A percentile compares a stretch with the other conserved stretches of the same genome.
These are phyloP conservation scores for Macaria notata DNA, from an alignment of 2,888 invertebrate genomes.

Conservation along the genomic window DNA sequence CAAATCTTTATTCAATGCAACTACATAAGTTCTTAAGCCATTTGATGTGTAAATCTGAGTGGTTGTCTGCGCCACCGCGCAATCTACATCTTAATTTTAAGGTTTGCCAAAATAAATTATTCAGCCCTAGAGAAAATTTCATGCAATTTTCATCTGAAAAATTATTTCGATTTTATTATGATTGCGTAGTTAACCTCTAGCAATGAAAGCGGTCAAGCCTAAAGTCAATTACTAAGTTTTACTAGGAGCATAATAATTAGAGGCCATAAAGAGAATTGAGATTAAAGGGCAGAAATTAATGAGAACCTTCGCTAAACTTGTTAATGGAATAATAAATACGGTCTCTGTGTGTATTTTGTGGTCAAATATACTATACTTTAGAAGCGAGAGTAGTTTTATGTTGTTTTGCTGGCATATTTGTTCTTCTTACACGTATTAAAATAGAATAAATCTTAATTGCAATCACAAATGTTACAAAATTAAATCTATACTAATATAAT, in stretches of 20 bases:
- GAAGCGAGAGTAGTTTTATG: too few relatives aligned
- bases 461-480: too few relatives aligned
- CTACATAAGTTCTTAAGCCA: conserved; percentile 5
- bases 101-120: conserved; percentile 13
- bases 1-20: neutral
- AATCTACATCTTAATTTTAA: conserved; percentile 18
- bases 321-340: conserved; percentile 11
- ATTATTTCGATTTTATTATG: neutral
- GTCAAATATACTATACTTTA: too few relatives aligned
- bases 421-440: too few relatives aligned
- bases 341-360: neutral
- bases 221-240: neutral
- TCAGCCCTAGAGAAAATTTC: neutral
- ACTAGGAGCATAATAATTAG: conserved; percentile 5
- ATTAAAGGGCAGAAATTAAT: conserved; percentile 23
- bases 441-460: too few relatives aligned
- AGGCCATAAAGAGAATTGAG: conserved; percentile 17
- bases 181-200: conserved; percentile 14
- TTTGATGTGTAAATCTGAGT: conserved; percentile 15
- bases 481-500: too few relatives aligned
- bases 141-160: neutral
- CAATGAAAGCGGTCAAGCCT: conserved; percentile 19
- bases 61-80: conserved; percentile 13
- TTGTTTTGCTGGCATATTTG: too few relatives aligned
- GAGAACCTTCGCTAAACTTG: conserved; percentile 16